These are phyloP conservation scores for Vulpes ferrilata DNA, from an alignment of 2,113 vertebrate species.

Conservation along the genomic window DNA sequence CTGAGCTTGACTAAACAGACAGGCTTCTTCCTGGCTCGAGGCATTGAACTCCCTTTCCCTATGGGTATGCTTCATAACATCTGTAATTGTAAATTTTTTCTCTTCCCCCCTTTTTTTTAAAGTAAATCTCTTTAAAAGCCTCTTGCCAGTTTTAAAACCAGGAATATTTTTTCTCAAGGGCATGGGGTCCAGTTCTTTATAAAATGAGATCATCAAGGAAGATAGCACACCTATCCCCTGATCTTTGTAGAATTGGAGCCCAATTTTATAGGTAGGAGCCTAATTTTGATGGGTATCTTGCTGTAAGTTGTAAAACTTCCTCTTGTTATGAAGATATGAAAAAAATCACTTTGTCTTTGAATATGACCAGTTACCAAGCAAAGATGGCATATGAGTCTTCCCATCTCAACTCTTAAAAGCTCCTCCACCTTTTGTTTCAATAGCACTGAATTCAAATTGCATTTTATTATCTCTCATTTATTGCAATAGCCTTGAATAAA, in stretches of 20 bases:
- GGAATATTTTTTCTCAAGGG: not conserved
- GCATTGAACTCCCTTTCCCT: not conserved
- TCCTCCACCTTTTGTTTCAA: not conserved
- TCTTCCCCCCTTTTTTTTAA: not conserved
- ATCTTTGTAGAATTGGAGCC: not conserved
- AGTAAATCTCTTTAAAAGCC: not conserved
- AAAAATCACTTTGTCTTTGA: not conserved
- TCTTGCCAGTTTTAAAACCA: not conserved
- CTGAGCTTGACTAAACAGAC: not conserved
- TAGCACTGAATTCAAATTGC: not conserved
- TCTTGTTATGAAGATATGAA: not conserved
- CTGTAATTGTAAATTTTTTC: not conserved
- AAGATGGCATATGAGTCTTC: not conserved
- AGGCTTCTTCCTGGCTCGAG: not conserved
- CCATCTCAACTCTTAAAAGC: not conserved
- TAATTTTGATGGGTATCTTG: not conserved
- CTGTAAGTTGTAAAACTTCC: not conserved
- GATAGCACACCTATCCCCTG: not conserved
- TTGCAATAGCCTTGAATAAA: not conserved
- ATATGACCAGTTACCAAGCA: not conserved
- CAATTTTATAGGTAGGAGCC: not conserved
- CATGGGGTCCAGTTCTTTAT: accelerated
- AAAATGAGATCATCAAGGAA: not conserved
- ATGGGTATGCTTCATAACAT: not conserved
- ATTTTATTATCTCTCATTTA: not conserved